Conservation (phyloP, 2,797 vertebrate genomes). For the Poecilia gillii region DNA sequence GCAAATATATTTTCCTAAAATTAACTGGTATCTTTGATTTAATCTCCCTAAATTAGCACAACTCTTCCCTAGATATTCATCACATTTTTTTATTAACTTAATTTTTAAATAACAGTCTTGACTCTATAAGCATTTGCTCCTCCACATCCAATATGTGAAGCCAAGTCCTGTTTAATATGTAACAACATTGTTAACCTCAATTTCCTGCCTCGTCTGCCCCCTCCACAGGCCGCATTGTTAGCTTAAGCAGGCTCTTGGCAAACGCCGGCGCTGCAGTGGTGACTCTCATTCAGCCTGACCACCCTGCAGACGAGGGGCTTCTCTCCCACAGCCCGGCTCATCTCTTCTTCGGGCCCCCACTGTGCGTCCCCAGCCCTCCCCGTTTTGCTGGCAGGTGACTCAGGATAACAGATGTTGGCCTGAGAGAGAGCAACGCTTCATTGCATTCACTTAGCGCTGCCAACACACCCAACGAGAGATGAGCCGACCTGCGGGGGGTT, state of each 20-base stretch:
- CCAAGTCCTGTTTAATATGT: conserved; percentile 76
- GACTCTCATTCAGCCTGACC: conserved; percentile 71
- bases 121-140: conserved; percentile 38
- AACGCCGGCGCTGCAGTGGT: conserved; percentile 51
- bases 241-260: conserved; percentile 77
- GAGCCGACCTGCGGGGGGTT: conserved; percentile 65
- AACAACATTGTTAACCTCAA: conserved; percentile 85
- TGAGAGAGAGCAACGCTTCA: conserved; percentile 73
- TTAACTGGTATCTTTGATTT: background rate
- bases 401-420: conserved; percentile 73
- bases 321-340: conserved; percentile 64
- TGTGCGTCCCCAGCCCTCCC: conserved; percentile 58
- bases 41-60: background rate
- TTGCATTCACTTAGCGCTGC: conserved; percentile 69
- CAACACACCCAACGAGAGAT: conserved; percentile 61
- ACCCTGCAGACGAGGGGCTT: conserved; percentile 65
- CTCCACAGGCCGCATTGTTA: conserved; percentile 74
- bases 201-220: conserved; percentile 79
- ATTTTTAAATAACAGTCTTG: conserved; percentile 27
- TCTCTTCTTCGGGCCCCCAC: conserved; percentile 54
- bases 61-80: background rate
- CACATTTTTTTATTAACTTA: conserved; percentile 12
- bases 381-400: conserved; percentile 76
- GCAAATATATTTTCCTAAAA: background rate
- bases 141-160: conserved; percentile 61